Base-by-base conservation (phyloP, 2,113 vertebrate genomes). In the Mormyrus iriodes region DNA sequence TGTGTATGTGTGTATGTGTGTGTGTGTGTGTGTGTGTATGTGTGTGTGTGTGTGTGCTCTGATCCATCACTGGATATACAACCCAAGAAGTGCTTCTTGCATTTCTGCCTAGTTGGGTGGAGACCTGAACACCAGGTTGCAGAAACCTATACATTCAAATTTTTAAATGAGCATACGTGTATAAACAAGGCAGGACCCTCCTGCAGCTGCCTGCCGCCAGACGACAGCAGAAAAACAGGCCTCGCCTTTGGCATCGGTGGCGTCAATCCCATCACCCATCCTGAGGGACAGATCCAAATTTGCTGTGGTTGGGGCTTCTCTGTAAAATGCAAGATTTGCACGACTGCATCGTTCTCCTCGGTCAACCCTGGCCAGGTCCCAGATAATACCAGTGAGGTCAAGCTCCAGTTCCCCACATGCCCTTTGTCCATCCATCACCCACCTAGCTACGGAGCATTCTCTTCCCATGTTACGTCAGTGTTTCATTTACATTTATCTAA, bases 201-300 rank as follows among this genome's bases (percentile, higher is more conserved):
- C 15, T 27, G 31, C 13, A 83, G 31, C 46, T 24, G 19, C 31
- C 46, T 48, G 82, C 13, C 85, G 55, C 15, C 4, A 0, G 6
- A 51, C 21, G 15, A 86, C 46, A 52, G 85, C 90, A 88, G n/a
- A 55, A 91, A 93, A 93, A 92, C 90, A 90, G 91, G 88, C 83
- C 88, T 91, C 90, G 90, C 93, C 92, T 93, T 35, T 19, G 90
- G 85, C 92, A 88, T 88, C 89, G 91, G 91, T 91, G 92, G 88
- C 92, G 91, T 93, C 90, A 79, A 89, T 86, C 44, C 44, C 39
- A n/a, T 48, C 21, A 24, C 82, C 79, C 79, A 91, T 90, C 91
- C 90, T 90, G 93, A 95, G 94, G 94, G 93, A 93, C 93, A 93
- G 93, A 94, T 95, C 96, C 90, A 95, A 94, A 95, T 95, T 96